Evolutionary conservation across 1,140 invertebrate genomes (phyloP).

Genomic region (Prorops nasuta): DNA sequence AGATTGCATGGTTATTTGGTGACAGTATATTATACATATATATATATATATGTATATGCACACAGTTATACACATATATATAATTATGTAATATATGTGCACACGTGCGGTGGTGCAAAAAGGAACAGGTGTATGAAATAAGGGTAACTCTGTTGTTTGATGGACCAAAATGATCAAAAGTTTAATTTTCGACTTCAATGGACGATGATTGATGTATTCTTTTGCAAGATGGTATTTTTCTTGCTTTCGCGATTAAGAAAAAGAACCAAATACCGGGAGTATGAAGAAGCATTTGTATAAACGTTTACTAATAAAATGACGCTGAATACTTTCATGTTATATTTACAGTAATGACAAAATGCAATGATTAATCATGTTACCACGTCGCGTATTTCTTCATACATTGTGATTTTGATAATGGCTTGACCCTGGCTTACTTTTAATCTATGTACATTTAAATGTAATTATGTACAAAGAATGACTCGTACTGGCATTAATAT

Average conservation of each 20-base stretch:
- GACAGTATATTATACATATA: too few relatives aligned
- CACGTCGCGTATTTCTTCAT: slow-evolving; percentile 32
- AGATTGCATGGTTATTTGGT: too few relatives aligned
- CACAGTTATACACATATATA: too few relatives aligned
- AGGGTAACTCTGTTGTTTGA: too few relatives aligned
- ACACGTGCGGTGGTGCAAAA: too few relatives aligned
- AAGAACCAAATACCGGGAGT: slow-evolving; percentile 31
- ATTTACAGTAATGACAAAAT: slow-evolving; percentile 49
- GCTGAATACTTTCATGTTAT: slow-evolving; percentile 31
- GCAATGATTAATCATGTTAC: slow-evolving; percentile 40
- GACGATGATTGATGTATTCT: too few relatives aligned
- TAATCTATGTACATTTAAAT: slow-evolving; percentile 55
- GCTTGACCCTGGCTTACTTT: slow-evolving; percentile 50
- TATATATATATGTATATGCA: too few relatives aligned
- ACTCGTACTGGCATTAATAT: slow-evolving; percentile 47
- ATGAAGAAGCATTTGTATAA: slow-evolving; percentile 45
- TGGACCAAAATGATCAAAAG: too few relatives aligned
- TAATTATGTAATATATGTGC: too few relatives aligned
- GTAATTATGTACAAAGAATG: slow-evolving; percentile 57
- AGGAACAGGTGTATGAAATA: too few relatives aligned
- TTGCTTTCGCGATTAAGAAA: background rate
- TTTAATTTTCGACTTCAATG: too few relatives aligned
- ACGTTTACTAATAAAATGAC: slow-evolving; percentile 48
- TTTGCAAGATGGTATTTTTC: background rate
- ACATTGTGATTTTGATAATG: slow-evolving; percentile 45